Percentiles rank a stretch among this genome's conserved stretches.
These are phyloP conservation scores for Fulica atra DNA, from an alignment of 2,113 vertebrate species.

Conservation along the genomic window DNA sequence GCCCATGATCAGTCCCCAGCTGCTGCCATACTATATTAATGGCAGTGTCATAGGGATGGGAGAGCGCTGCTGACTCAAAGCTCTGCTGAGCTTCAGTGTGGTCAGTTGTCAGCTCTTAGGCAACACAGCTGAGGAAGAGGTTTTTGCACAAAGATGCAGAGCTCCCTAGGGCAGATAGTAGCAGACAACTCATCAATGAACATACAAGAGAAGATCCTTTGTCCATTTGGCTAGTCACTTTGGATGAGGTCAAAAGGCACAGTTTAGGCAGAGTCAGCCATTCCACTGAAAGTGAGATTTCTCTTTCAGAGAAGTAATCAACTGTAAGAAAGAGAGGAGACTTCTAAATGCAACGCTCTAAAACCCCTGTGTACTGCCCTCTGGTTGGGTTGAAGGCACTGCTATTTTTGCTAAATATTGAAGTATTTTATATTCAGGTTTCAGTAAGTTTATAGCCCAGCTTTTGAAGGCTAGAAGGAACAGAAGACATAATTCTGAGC, in stretches of 20 bases:
- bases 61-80: background rate
- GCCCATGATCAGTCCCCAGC: background rate
- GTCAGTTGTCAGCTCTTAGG: background rate
- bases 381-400: background rate
- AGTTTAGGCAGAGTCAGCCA: background rate
- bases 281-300: background rate
- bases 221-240: background rate
- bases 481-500: background rate
- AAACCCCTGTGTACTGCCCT: background rate
- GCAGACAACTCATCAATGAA: background rate
- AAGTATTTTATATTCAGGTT: constrained; percentile 11
- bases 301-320: background rate
- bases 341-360: background rate
- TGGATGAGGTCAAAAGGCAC: background rate
- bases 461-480: background rate
- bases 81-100: background rate
- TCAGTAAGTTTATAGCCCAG: background rate
- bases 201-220: background rate
- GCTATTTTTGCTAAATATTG: constrained; percentile 3
- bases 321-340: background rate
- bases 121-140: background rate
- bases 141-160: background rate
- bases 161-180: background rate
- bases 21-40: background rate
- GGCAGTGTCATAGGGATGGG: fast-evolving